Evolutionary conservation across 1,140 invertebrate genomes (phyloP).

Genomic region (Drosophila micromelanica): DNA sequence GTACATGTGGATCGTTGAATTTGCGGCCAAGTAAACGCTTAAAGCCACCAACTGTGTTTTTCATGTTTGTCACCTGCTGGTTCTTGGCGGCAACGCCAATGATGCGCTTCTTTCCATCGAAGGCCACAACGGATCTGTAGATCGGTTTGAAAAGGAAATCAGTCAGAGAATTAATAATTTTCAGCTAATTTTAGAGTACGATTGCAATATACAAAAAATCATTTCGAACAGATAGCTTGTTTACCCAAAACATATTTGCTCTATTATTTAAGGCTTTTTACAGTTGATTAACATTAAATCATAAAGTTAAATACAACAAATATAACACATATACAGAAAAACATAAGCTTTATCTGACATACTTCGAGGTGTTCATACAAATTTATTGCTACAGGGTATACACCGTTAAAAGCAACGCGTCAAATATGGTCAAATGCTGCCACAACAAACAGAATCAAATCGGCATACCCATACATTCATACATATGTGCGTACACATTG

Average conservation of each 20-base stretch:
- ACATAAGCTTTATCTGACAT: background rate
- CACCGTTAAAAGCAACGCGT: slow-evolving; percentile 11
- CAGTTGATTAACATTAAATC: too few species aligned
- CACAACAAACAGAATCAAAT: slow-evolving; percentile 39
- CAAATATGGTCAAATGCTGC: slow-evolving; percentile 49
- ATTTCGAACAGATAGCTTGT: too few species aligned
- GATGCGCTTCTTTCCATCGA: slow-evolving; percentile 95
- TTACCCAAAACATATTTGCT: too few species aligned
- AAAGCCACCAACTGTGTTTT: slow-evolving; percentile 97
- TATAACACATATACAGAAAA: too few species aligned
- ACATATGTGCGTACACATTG: background rate
- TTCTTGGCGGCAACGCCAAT: slow-evolving; percentile 98
- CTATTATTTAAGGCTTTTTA: too few species aligned
- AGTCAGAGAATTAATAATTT: background rate
- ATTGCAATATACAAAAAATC: too few species aligned
- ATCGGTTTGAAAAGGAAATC: background rate
- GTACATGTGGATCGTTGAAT: slow-evolving; percentile 93
- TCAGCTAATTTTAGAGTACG: background rate
- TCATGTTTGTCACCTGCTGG: slow-evolving; percentile 98
- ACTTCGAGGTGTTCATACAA: background rate
- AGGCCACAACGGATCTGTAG: slow-evolving; percentile 96
- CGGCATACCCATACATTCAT: slow-evolving; percentile 3
- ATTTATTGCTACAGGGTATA: slow-evolving; percentile 4
- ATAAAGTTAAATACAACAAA: too few species aligned
- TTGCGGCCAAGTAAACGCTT: slow-evolving; percentile 95